phyloP scores from a whole-genome alignment of 2,888 invertebrate species.

The Nesidiocoris tenuis region DNA sequence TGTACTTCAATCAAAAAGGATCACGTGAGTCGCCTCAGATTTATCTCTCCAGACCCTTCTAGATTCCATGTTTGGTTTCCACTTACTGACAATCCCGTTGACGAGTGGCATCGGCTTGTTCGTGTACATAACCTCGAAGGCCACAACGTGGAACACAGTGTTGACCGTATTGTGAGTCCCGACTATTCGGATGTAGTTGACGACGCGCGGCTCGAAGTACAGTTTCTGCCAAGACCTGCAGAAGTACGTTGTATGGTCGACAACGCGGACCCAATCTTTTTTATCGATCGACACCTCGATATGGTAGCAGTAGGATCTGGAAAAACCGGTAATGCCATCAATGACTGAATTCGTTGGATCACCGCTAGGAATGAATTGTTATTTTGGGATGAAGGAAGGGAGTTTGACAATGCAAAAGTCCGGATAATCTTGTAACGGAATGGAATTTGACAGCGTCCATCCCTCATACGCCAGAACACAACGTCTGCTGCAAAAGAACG shows the following conservation, averaged over 20 bases:
- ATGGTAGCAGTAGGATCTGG: conserved; percentile 81
- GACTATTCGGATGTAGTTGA: conserved; percentile 75
- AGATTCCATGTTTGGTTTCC: background rate
- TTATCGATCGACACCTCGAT: conserved; percentile 94
- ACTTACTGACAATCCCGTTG: conserved; percentile 65
- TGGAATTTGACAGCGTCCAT: no score
- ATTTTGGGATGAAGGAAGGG: no score
- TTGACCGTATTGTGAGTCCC: conserved; percentile 96
- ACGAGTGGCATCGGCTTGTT: conserved; percentile 71
- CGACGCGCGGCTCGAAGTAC: conserved; percentile 86
- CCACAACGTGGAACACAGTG: conserved; percentile 91
- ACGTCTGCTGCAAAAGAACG: no score
- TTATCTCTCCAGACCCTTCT: background rate
- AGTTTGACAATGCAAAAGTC: no score
- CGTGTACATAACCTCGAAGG: conserved; percentile 86
- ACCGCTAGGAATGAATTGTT: no score
- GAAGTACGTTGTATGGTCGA: conserved; percentile 87
- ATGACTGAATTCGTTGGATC: no score
- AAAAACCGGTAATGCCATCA: no score
- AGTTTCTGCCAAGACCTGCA: conserved; percentile 97
- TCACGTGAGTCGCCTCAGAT: background rate
- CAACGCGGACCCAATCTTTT: conserved; percentile 89
- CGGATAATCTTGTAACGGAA: no score
- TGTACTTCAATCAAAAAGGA: no score
- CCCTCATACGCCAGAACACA: no score